These are phyloP conservation scores for Bergia puertoricense DNA, from an alignment of 92 coral and sea anemone genomes.

Conservation along the genomic window DNA sequence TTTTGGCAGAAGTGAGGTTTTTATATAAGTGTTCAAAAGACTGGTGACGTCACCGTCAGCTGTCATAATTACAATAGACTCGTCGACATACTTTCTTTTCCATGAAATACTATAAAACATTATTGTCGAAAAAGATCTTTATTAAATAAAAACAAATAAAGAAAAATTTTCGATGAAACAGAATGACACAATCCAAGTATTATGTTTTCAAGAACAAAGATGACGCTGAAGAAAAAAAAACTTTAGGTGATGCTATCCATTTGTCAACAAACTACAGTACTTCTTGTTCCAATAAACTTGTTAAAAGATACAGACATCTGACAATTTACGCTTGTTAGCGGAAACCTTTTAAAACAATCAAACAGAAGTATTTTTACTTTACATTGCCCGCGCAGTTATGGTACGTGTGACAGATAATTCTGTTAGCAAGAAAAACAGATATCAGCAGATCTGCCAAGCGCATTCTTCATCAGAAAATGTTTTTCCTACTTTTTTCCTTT, in stretches of 20 bases:
- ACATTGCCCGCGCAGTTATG: no score
- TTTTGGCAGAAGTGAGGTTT: constrained; percentile 34
- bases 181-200: background rate
- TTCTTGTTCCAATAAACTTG: constrained; percentile 7
- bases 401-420: background rate
- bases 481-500: no score
- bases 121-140: background rate
- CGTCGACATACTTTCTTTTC: constrained; percentile 3
- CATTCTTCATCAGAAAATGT: no score
- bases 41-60: constrained; percentile 28
- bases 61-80: constrained; percentile 27
- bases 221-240: background rate
- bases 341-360: background rate
- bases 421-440: no score
- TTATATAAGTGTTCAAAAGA: constrained; percentile 9
- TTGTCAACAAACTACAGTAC: background rate
- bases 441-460: no score
- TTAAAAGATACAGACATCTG: background rate
- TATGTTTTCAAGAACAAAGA: constrained; percentile 12
- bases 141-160: background rate
- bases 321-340: background rate
- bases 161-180: background rate
- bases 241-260: background rate
- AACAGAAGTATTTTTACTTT: no score
- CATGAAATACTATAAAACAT: constrained; percentile 3